Conservation (phyloP, 1,140 invertebrate genomes). For the Aphelenchoides besseyi region DNA sequence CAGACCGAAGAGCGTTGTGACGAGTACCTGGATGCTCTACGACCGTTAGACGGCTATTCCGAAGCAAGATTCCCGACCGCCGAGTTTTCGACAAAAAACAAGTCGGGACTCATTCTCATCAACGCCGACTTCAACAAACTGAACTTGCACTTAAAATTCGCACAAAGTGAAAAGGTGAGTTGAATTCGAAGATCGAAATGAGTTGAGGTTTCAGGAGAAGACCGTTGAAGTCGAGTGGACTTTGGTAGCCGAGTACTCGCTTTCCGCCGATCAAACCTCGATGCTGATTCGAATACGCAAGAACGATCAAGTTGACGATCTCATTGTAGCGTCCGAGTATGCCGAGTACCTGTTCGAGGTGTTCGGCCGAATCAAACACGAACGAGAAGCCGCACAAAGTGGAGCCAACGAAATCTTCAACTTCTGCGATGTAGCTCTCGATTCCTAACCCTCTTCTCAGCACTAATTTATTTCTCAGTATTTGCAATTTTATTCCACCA, state of each 20-base stretch:
- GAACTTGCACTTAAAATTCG: conserved; percentile 27
- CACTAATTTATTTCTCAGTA: not conserved
- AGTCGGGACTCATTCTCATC: conserved; percentile 30
- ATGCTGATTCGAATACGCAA: conserved; percentile 15
- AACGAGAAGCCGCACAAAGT: conserved; percentile 17
- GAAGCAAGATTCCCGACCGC: conserved; percentile 32
- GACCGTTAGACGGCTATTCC: conserved; percentile 42
- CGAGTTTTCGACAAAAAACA: conserved; percentile 28
- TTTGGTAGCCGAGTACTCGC: conserved; percentile 23
- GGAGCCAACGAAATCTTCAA: not conserved
- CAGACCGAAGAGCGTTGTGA: conserved; percentile 54
- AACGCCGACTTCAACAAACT: conserved; percentile 33
- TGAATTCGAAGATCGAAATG: not conserved
- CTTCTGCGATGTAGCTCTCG: not conserved
- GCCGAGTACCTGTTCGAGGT: conserved; percentile 45
- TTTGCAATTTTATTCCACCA: not conserved
- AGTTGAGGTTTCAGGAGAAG: conserved; percentile 31
- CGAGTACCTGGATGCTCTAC: conserved; percentile 43
- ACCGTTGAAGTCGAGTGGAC: conserved; percentile 32
- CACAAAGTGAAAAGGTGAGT: conserved; percentile 39
- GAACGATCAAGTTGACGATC: conserved; percentile 5
- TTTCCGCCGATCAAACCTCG: conserved; percentile 35
- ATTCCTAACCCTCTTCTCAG: not conserved
- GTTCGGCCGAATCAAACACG: conserved; percentile 38
- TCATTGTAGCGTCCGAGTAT: conserved; percentile 34